phyloP scores from a whole-genome alignment of 2,888 invertebrate genomes.

The Leptinotarsa peninsularis region DNA sequence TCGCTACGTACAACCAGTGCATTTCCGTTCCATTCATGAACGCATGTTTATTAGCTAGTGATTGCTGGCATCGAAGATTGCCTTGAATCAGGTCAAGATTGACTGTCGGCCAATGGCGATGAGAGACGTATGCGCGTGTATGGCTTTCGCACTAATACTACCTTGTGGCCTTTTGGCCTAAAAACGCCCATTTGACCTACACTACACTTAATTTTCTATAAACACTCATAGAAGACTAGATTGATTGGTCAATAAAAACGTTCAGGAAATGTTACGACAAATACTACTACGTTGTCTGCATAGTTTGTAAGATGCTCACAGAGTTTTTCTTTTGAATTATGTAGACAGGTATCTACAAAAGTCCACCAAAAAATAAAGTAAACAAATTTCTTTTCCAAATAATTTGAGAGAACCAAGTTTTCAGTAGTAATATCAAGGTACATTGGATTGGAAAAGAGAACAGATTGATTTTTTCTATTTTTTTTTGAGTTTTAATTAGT shows the following conservation, averaged over 20 bases:
- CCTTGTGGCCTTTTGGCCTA: constrained; percentile 62
- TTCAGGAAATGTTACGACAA: background rate
- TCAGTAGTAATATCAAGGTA: no score
- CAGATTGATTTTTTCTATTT: no score
- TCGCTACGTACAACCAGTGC: constrained; percentile 9
- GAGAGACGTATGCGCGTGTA: constrained; percentile 30
- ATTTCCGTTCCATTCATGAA: constrained; percentile 16
- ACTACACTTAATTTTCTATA: constrained; percentile 49
- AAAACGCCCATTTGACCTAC: constrained; percentile 59
- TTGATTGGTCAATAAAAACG: constrained; percentile 13
- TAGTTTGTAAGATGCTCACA: background rate
- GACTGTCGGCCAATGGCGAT: constrained; percentile 50
- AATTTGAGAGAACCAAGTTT: no score
- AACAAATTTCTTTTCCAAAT: background rate
- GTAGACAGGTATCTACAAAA: background rate
- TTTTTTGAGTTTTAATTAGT: no score
- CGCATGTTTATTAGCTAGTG: constrained; percentile 16
- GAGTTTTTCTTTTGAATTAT: background rate
- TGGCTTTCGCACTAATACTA: constrained; percentile 54
- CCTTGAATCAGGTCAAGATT: constrained; percentile 57
- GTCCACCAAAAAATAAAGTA: background rate
- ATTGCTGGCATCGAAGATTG: constrained; percentile 39
- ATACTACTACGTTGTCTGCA: background rate
- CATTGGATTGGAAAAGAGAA: no score
- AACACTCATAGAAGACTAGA: constrained; percentile 39